A percentile compares a stretch with the other conserved stretches of the same genome.
Conservation (phyloP, 2,113 vertebrate genomes). For the Xyliphius kryptos region DNA sequence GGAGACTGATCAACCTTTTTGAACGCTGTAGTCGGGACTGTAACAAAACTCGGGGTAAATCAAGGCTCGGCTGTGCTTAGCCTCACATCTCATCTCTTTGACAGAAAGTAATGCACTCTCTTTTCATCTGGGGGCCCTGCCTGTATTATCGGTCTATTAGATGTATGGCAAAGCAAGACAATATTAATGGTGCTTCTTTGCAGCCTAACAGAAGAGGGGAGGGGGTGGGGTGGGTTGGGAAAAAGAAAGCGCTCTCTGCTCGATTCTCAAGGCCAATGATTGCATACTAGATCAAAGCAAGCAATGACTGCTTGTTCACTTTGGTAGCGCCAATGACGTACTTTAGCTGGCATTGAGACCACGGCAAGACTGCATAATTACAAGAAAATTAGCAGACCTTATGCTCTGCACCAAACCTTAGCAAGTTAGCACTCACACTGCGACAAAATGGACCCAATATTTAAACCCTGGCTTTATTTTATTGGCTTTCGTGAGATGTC, state of each 20-base stretch:
- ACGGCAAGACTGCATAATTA: constrained; percentile 30
- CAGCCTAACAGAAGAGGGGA: constrained; percentile 57
- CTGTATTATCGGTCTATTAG: constrained; percentile 65
- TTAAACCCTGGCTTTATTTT: background rate
- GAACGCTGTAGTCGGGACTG: constrained; percentile 11
- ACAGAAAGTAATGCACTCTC: constrained; percentile 63
- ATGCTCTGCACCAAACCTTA: constrained; percentile 4
- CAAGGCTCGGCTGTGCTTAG: constrained; percentile 34
- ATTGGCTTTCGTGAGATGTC: too few relatives aligned
- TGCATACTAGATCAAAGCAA: constrained; percentile 57
- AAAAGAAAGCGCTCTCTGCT: constrained; percentile 64
- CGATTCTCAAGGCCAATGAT: constrained; percentile 61
- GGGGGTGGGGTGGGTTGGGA: too few relatives aligned
- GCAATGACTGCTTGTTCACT: constrained; percentile 54
- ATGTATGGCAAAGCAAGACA: constrained; percentile 60
- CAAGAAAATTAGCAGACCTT: constrained; percentile 12
- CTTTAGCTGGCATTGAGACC: constrained; percentile 17
- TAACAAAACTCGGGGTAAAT: constrained; percentile 37
- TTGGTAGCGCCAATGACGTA: constrained; percentile 34
- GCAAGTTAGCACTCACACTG: constrained; percentile 1
- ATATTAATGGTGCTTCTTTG: constrained; percentile 62
- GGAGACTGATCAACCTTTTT: constrained; percentile 3
- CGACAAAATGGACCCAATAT: background rate
- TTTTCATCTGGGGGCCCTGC: constrained; percentile 66
- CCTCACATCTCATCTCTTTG: constrained; percentile 59